phyloP scores from a whole-genome alignment of 2,888 invertebrate genomes.

The Selenia dentaria region DNA sequence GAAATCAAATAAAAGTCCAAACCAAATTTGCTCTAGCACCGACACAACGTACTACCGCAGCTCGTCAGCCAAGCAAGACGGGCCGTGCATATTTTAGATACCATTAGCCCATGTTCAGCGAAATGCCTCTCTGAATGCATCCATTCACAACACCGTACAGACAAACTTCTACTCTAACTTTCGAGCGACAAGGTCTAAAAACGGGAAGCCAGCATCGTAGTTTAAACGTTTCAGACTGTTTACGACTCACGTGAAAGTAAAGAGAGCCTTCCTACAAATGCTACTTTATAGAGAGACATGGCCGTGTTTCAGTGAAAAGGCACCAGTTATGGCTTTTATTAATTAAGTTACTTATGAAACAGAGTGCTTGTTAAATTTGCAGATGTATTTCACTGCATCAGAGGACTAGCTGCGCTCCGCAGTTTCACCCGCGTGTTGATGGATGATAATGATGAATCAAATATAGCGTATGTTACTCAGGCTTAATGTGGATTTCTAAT shows the following conservation, averaged over 20 bases:
- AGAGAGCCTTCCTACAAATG: background rate
- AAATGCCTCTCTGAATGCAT: constrained; percentile 7
- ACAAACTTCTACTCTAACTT: background rate
- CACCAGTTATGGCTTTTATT: background rate
- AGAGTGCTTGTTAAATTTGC: too few species aligned
- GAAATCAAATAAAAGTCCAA: too few species aligned
- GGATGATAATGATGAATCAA: too few species aligned
- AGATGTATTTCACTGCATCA: too few species aligned
- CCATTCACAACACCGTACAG: background rate
- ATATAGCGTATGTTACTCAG: too few species aligned
- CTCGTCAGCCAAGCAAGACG: background rate
- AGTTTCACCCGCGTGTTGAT: too few species aligned
- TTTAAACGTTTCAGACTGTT: background rate
- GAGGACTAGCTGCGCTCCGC: too few species aligned
- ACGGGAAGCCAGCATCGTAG: background rate
- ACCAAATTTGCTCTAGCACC: too few species aligned
- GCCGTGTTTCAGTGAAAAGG: background rate
- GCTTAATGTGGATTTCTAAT: too few species aligned
- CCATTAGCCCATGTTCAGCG: constrained; percentile 34
- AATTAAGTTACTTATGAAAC: too few species aligned
- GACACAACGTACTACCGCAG: background rate
- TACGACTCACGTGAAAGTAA: background rate
- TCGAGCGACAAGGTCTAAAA: background rate
- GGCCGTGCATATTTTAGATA: constrained; percentile 43
- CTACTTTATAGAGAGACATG: background rate